Evolutionary conservation across 2,113 vertebrate genomes (phyloP).

Genomic region (Antechinus stuartii): DNA sequence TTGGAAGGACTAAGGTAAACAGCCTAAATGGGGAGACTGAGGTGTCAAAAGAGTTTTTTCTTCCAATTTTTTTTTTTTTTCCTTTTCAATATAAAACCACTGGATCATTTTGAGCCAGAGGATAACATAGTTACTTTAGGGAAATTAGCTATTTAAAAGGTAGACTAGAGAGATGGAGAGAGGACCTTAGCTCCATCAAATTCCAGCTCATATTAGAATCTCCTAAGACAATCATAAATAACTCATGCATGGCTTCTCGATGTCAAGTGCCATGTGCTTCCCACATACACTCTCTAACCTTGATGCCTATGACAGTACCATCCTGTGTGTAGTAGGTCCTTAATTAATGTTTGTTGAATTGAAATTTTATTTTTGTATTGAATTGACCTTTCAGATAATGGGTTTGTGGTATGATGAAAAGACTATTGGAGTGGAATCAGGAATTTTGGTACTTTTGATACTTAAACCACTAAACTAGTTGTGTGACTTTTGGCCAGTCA

Average conservation of each 20-base stretch:
- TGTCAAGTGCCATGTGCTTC: background rate
- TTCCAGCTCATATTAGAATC: background rate
- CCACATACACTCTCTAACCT: background rate
- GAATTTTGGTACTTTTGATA: background rate
- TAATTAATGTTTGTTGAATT: background rate
- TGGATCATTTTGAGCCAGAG: background rate
- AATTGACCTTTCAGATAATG: background rate
- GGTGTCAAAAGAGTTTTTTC: background rate
- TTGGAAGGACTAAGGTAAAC: background rate
- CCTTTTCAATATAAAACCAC: background rate
- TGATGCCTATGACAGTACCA: background rate
- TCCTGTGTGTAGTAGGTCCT: background rate
- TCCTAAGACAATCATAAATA: background rate
- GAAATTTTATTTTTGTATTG: background rate
- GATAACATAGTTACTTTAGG: background rate
- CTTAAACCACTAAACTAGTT: background rate
- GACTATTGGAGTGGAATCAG: background rate
- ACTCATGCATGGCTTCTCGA: background rate
- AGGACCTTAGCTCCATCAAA: background rate
- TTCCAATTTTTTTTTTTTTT: background rate
- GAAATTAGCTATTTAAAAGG: background rate
- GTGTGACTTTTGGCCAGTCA: background rate
- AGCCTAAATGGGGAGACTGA: background rate
- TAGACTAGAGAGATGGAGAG: background rate
- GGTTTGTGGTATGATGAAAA: background rate